These are phyloP conservation scores for Vesta saturnalis DNA, from an alignment of 2,888 invertebrate genomes.

Conservation along the genomic window DNA sequence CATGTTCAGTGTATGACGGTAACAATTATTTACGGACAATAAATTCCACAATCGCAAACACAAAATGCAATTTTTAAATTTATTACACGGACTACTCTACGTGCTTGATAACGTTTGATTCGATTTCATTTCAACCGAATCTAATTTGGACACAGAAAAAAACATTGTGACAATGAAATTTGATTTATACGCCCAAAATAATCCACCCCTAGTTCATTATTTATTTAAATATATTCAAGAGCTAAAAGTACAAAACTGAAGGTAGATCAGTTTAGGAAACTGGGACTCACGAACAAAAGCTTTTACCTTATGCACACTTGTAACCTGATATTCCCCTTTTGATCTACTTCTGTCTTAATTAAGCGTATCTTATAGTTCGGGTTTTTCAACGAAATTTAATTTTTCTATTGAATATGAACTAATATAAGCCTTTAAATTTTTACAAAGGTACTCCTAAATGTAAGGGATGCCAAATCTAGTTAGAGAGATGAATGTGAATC, in stretches of 20 bases:
- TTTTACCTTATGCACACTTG: constrained; percentile 24
- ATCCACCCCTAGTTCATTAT: constrained; percentile 27
- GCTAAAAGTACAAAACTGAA: constrained; percentile 21
- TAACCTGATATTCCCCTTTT: constrained; percentile 20
- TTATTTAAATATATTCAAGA: constrained; percentile 36
- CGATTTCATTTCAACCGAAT: constrained; percentile 22
- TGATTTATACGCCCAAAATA: constrained; percentile 28
- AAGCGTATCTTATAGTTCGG: constrained; percentile 25
- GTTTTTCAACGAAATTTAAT: constrained; percentile 28
- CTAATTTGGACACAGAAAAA: constrained; percentile 23
- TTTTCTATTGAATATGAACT: constrained; percentile 28
- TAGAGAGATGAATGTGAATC: constrained; percentile 56
- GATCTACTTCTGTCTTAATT: constrained; percentile 29
- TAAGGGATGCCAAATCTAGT: constrained; percentile 52
- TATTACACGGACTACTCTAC: constrained; percentile 14
- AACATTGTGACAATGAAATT: constrained; percentile 31
- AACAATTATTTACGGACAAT: neutral
- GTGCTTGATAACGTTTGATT: constrained; percentile 22
- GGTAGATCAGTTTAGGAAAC: constrained; percentile 31
- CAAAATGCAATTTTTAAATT: constrained; percentile 4
- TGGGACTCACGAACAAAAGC: constrained; percentile 29
- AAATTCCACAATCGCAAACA: neutral
- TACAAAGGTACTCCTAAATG: constrained; percentile 33
- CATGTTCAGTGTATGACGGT: neutral
- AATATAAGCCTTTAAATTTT: constrained; percentile 38